phyloP scores from a whole-genome alignment of 2,113 vertebrate species.

The Geococcyx californianus region DNA sequence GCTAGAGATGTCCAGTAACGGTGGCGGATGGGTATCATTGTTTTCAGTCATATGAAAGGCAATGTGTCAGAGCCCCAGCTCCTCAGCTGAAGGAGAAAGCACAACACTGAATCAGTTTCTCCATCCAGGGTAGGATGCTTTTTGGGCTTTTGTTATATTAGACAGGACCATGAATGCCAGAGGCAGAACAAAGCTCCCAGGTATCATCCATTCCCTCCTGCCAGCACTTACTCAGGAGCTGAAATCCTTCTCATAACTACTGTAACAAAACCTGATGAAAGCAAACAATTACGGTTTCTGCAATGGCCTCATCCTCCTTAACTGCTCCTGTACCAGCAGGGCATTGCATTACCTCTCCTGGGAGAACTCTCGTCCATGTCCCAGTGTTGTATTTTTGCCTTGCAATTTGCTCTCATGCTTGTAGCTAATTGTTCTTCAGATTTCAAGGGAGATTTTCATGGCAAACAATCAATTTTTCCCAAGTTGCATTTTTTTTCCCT shows the following conservation, averaged over 20 bases:
- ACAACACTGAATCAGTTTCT: background rate
- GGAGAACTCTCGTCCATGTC: background rate
- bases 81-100: background rate
- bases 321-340: background rate
- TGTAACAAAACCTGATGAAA: background rate
- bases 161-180: background rate
- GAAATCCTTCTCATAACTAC: background rate
- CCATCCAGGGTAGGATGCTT: background rate
- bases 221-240: rapidly evolving
- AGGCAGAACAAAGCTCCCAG: background rate
- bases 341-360: background rate
- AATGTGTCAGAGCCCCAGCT: background rate
- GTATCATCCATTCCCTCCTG: background rate
- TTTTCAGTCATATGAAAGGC: background rate
- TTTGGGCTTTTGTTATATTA: background rate
- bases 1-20: background rate
- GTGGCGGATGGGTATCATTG: background rate
- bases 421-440: conserved; percentile 40
- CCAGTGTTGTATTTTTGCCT: background rate
- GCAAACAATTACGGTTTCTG: background rate
- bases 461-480: conserved; percentile 44
- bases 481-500: conserved; percentile 10
- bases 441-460: conserved; percentile 22
- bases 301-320: background rate
- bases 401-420: background rate